Percentiles rank a stretch among this genome's conserved stretches.
phyloP scores from a whole-genome alignment of 2,113 vertebrate species.

The Orcinus orca region DNA sequence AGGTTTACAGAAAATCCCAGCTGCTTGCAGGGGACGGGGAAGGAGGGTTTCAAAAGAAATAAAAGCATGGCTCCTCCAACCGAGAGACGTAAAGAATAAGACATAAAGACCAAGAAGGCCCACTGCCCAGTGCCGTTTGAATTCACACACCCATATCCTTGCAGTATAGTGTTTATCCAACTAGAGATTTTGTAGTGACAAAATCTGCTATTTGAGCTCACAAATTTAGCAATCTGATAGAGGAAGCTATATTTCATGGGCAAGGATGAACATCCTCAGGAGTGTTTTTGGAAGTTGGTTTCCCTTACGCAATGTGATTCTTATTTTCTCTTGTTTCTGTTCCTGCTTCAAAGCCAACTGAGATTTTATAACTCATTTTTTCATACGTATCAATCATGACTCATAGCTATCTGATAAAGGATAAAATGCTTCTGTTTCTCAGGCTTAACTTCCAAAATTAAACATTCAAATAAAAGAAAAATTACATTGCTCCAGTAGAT shows the following conservation, averaged over 20 bases:
- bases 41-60: background rate
- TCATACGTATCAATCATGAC: conserved; percentile 28
- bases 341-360: conserved; percentile 26
- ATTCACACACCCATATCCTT: too few species aligned
- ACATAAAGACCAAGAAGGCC: background rate
- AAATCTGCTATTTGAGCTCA: background rate
- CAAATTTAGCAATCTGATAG: background rate
- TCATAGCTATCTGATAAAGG: conserved; percentile 61
- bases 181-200: background rate
- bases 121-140: background rate
- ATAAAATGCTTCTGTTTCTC: conserved; percentile 58
- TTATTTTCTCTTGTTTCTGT: conserved; percentile 33
- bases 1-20: background rate
- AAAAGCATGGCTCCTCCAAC: background rate
- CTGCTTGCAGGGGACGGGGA: background rate
- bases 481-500: background rate
- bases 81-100: background rate
- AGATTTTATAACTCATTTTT: conserved; percentile 50
- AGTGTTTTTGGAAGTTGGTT: background rate
- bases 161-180: background rate
- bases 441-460: conserved; percentile 57
- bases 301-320: background rate
- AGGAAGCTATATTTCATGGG: background rate
- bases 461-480: conserved; percentile 40
- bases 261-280: background rate